A percentile compares a stretch with the other conserved stretches of the same genome.
Evolutionary conservation across 2,888 invertebrate species (phyloP).

Genomic region (Drosophila stalkeri): DNA sequence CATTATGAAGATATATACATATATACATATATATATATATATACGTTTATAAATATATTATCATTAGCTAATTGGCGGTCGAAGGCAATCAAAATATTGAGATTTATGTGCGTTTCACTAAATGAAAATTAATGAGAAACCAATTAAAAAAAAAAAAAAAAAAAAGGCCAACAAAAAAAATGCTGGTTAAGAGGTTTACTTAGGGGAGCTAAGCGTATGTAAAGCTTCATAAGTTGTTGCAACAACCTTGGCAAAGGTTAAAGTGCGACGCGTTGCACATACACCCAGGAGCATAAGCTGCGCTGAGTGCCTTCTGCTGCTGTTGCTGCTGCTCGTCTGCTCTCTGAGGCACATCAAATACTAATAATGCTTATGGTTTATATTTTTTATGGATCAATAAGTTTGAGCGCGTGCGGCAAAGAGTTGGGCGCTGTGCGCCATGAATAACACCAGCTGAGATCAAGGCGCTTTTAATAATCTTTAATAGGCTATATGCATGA

Average conservation of each 20-base stretch:
- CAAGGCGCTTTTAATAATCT: slow-evolving; percentile 80
- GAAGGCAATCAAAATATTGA: slow-evolving; percentile 33
- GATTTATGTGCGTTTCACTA: slow-evolving; percentile 48
- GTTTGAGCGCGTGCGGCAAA: slow-evolving; percentile 60
- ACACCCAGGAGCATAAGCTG: slow-evolving; percentile 31
- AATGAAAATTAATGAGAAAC: slow-evolving; percentile 51
- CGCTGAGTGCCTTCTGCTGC: slow-evolving; percentile 48
- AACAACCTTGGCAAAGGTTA: slow-evolving; percentile 74
- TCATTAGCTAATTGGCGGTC: slow-evolving; percentile 36
- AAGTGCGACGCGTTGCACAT: slow-evolving; percentile 50
- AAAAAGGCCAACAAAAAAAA: background rate
- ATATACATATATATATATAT: slow-evolving; percentile 1
- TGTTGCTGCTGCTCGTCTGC: slow-evolving; percentile 25
- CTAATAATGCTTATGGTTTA: slow-evolving; percentile 74
- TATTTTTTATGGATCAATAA: slow-evolving; percentile 79
- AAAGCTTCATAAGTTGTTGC: slow-evolving; percentile 24
- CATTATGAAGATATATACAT: slow-evolving; percentile 26
- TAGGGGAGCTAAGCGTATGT: slow-evolving; percentile 1
- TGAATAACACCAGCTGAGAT: slow-evolving; percentile 56
- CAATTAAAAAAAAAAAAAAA: slow-evolving; percentile 39
- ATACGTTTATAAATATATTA: slow-evolving; percentile 10
- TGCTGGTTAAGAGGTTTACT: slow-evolving; percentile 3
- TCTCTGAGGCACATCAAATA: slow-evolving; percentile 61
- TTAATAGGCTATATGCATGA: slow-evolving; percentile 62
- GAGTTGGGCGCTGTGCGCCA: slow-evolving; percentile 15